Evolutionary conservation across 2,888 invertebrate species (phyloP).

Genomic region (Opisthograptis luteolata): DNA sequence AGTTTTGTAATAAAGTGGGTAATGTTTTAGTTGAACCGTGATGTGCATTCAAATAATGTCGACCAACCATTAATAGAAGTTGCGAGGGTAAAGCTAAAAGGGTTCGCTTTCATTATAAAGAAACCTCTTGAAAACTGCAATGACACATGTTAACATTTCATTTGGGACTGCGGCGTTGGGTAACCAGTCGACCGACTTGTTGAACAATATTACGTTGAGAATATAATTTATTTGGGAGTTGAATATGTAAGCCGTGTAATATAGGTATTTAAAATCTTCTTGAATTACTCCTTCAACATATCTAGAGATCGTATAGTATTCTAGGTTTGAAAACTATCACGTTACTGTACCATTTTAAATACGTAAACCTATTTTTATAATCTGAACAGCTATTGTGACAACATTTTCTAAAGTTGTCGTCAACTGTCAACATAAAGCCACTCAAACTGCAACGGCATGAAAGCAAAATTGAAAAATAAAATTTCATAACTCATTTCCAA

Average conservation of each 20-base stretch:
- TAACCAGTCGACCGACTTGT: conserved; percentile 9
- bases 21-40: conserved; percentile 35
- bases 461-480: conserved; percentile 60
- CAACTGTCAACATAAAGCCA: conserved; percentile 53
- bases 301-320: no score
- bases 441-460: conserved; percentile 57
- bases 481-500: conserved; percentile 77
- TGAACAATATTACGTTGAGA: no score
- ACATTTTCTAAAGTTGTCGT: conserved; percentile 36
- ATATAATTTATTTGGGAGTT: no score
- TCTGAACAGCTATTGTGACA: conserved; percentile 8
- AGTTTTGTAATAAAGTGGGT: no score
- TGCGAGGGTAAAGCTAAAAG: conserved; percentile 59
- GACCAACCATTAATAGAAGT: conserved; percentile 64
- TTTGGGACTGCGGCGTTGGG: conserved; percentile 38
- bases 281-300: no score
- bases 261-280: no score
- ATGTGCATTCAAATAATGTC: conserved; percentile 51
- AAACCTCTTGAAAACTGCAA: conserved; percentile 79
- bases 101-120: conserved; percentile 74
- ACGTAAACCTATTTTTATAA: neutral
- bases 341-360: neutral
- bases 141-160: conserved; percentile 80
- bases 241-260: no score
- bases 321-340: no score